A percentile compares a stretch with the other conserved stretches of the same genome.
These are phyloP conservation scores for Boleophthalmus pectinirostris DNA, from an alignment of 2,113 vertebrate species.

Conservation along the genomic window DNA sequence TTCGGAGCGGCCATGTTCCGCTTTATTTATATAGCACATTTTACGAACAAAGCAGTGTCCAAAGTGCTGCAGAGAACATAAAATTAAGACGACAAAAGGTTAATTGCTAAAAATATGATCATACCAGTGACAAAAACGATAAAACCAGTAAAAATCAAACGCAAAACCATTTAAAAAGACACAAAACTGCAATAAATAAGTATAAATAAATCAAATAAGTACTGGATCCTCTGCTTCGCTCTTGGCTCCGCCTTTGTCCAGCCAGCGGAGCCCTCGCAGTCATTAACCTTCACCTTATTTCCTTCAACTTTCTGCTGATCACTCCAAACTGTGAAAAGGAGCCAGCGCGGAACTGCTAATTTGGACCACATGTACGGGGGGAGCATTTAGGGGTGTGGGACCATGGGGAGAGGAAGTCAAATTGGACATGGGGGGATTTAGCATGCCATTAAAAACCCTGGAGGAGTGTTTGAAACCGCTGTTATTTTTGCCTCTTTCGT, in stretches of 20 bases:
- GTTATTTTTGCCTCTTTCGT: no score
- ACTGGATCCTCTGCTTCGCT: neutral
- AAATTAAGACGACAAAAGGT: no score
- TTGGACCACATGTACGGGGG: slow-evolving; percentile 29
- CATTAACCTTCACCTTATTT: slow-evolving; percentile 21
- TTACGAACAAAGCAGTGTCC: no score
- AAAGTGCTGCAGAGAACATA: no score
- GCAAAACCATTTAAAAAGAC: no score
- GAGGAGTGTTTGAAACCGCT: neutral
- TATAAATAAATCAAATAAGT: no score
- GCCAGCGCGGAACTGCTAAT: slow-evolving; percentile 18
- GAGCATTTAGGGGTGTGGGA: slow-evolving; percentile 5
- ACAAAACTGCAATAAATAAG: no score
- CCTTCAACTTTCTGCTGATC: slow-evolving; percentile 10
- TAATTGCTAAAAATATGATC: no score
- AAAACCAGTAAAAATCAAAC: no score
- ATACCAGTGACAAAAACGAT: no score
- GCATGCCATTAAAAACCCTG: slow-evolving; percentile 23
- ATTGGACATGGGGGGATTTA: slow-evolving; percentile 21
- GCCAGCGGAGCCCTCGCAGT: neutral
- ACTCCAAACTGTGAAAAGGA: slow-evolving; percentile 27
- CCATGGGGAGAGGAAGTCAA: neutral
- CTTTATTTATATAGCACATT: no score
- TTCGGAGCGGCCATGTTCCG: neutral
- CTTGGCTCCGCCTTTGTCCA: neutral